These are phyloP conservation scores for Esox masquinongy DNA, from an alignment of 2,797 vertebrate species.

Conservation along the genomic window DNA sequence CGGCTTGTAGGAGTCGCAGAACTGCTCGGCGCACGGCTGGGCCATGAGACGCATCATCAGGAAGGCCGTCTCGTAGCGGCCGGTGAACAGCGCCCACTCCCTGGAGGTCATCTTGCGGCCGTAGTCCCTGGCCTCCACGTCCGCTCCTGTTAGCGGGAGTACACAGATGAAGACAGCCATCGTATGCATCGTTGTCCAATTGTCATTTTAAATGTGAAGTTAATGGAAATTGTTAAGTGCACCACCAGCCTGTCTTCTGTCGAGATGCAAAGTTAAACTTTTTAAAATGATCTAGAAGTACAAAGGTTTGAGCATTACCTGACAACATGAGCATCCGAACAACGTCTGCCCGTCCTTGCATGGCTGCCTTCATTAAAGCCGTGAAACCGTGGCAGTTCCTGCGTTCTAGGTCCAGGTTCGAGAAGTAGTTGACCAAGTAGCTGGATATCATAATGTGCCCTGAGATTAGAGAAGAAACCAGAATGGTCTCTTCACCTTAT, in stretches of 20 bases:
- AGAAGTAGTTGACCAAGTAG: conserved; percentile 92
- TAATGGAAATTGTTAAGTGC: not conserved
- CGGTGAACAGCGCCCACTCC: conserved; percentile 93
- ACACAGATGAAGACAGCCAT: not conserved
- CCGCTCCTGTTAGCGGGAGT: conserved; percentile 78
- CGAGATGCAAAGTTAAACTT: too few species aligned
- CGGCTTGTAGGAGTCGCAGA: conserved; percentile 81
- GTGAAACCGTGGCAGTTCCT: conserved; percentile 94
- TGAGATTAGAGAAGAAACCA: not conserved
- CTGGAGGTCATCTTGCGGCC: conserved; percentile 81
- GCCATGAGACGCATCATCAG: conserved; percentile 84
- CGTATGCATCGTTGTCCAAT: not conserved
- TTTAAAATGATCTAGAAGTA: not conserved
- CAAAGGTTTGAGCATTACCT: conserved; percentile 69
- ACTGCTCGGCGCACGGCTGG: conserved; percentile 88
- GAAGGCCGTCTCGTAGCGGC: conserved; percentile 81
- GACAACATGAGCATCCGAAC: conserved; percentile 87
- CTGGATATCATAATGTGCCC: conserved; percentile 79
- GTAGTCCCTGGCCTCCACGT: conserved; percentile 83
- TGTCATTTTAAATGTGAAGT: not conserved
- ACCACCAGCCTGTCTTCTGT: too few species aligned
- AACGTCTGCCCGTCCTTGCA: conserved; percentile 89
- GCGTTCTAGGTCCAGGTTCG: conserved; percentile 89
- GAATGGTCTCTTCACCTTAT: not conserved
- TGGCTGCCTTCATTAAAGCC: conserved; percentile 94